Conservation (phyloP, 53 echinoderm and acorn worm genomes). For the Actinopyga echinites region DNA sequence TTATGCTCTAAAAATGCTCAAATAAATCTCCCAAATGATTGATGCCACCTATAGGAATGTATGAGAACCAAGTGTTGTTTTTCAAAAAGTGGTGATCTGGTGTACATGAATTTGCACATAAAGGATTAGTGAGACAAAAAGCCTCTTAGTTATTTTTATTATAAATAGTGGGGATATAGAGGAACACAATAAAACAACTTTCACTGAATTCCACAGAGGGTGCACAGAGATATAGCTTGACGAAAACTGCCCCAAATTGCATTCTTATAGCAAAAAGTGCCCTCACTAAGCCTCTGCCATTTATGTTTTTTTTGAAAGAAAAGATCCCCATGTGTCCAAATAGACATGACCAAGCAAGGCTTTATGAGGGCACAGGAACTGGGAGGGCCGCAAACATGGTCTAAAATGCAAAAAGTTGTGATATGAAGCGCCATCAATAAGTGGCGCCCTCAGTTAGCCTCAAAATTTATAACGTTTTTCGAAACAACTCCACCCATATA, state of each 20-base stretch:
- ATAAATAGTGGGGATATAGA: too few species aligned
- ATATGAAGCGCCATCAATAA: background rate
- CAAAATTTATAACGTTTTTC: background rate
- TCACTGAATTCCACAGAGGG: too few species aligned
- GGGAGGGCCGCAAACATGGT: slow-evolving; percentile 1
- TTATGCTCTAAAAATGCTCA: too few species aligned
- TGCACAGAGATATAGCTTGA: background rate
- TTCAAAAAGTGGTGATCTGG: too few species aligned
- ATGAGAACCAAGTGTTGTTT: too few species aligned
- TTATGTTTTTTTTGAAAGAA: slow-evolving; percentile 15
- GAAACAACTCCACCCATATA: background rate
- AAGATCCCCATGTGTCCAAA: background rate
- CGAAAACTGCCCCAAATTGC: slow-evolving; percentile 10
- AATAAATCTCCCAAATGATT: too few species aligned
- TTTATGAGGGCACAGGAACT: slow-evolving; percentile 6
- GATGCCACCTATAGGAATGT: too few species aligned
- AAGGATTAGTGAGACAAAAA: too few species aligned
- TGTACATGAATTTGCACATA: too few species aligned
- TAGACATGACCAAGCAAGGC: slow-evolving; percentile 7
- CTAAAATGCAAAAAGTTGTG: too few species aligned
- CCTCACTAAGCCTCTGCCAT: slow-evolving; percentile 15
- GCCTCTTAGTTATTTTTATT: too few species aligned
- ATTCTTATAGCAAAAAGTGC: slow-evolving; percentile 8
- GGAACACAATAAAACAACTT: too few species aligned
- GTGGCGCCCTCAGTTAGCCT: background rate